A percentile compares a stretch with the other conserved stretches of the same genome.
phyloP scores from a whole-genome alignment of 1,140 invertebrate species.

The Neoseiulus cucumeris region DNA sequence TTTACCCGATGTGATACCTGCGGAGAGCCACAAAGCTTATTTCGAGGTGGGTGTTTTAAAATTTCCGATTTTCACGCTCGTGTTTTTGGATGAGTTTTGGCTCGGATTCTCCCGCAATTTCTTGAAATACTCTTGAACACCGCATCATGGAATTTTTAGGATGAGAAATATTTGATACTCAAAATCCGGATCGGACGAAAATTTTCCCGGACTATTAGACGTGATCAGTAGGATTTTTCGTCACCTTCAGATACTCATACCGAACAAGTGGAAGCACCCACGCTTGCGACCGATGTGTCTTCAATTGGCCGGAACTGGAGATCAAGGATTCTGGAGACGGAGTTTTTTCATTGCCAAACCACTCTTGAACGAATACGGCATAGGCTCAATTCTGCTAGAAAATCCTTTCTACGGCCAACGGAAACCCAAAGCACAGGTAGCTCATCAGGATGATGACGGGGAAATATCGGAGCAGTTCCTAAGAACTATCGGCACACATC shows the following conservation, averaged over 20 bases:
- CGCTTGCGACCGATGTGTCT: constrained; percentile 63
- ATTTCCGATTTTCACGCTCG: too few species aligned
- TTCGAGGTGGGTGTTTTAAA: constrained; percentile 37
- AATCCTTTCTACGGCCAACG: constrained; percentile 90
- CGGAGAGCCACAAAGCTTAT: constrained; percentile 52
- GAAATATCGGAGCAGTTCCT: constrained; percentile 4
- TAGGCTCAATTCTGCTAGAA: constrained; percentile 81
- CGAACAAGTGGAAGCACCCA: constrained; percentile 45
- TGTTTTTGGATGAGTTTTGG: constrained; percentile 13
- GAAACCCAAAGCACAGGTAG: constrained; percentile 65
- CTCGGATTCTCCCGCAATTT: neutral
- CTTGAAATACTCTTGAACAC: neutral
- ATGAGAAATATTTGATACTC: neutral
- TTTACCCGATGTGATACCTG: constrained; percentile 65
- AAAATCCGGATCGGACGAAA: neutral
- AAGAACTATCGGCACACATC: too few species aligned
- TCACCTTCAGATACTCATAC: constrained; percentile 45
- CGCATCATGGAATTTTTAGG: too few species aligned
- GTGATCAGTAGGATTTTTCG: constrained; percentile 10
- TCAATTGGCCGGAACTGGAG: constrained; percentile 89
- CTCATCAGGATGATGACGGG: constrained; percentile 39
- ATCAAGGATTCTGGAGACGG: constrained; percentile 91
- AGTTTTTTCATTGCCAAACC: constrained; percentile 74
- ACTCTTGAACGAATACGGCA: constrained; percentile 63
- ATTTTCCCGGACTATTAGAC: neutral